Evolutionary conservation across 2,888 invertebrate species (phyloP), one percentile per base, ranked within the genome.

Genomic region (Anthoptus insignis): DNA sequence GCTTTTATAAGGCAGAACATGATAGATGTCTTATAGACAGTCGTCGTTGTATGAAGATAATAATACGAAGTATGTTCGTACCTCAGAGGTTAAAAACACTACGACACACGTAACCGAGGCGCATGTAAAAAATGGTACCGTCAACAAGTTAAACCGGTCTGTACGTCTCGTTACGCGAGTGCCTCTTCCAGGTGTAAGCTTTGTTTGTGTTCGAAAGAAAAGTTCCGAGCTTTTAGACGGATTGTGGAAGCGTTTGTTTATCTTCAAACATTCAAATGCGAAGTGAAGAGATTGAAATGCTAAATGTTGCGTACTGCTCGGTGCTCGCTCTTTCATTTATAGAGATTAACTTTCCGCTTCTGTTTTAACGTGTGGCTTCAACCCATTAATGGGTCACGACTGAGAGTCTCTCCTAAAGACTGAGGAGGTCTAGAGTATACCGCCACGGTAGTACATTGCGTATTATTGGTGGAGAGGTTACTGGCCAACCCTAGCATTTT

Each of bases 201-300:
- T 61, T 61, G 61, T 61, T 61, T 37, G 32, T 45, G 19, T 47
- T 61, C 42, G 42, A 32, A 42, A 22, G 22, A 54, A 54, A 53
- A 61, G 60, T 47, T 53, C 52, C 22, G 11, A 54, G 61, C 61
- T 61, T 61, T 61, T 56, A 61, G 54, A 32, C 54, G 27, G 47
- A 61, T 61, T 56, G 61, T 61, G 37, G 61, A 61, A 47, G 11
- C 34, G 54, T 54, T 54, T 61, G 61, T 54, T 54, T 45, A 5
- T 54, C 54, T 61, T 21, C 54, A 19, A 49, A 61, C 47, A 61
- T 61, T 61, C 61, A 61, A 49, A 54, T 14, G 61, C 34, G 61
- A 56, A 61, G 54, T 61, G 60, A 32, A 29, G 47, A 61, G 61
- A 61, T 61, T 61, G 61, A 56, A 61, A 61, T 54, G 54, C 61